A percentile compares a stretch with the other conserved stretches of the same genome.
phyloP scores from a whole-genome alignment of 2,113 vertebrate species.

The Hylia prasina region DNA sequence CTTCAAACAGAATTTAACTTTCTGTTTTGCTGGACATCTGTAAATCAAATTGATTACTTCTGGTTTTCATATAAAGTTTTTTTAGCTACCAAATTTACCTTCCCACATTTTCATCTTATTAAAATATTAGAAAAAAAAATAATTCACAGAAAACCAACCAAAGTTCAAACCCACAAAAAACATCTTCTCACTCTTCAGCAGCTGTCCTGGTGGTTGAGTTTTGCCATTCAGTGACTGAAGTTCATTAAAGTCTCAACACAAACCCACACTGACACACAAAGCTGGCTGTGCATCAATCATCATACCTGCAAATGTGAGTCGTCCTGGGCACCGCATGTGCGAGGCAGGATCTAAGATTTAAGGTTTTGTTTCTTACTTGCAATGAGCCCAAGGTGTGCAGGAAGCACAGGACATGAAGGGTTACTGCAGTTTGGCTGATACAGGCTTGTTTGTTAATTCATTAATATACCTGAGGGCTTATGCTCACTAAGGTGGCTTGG shows the following conservation, averaged over 20 bases:
- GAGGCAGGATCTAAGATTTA: background rate
- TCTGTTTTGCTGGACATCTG: background rate
- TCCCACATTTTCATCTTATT: background rate
- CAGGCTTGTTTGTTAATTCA: background rate
- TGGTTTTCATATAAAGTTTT: background rate
- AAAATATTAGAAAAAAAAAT: background rate
- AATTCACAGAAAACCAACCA: background rate
- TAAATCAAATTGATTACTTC: background rate
- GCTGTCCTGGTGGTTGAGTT: background rate
- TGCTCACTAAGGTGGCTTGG: background rate
- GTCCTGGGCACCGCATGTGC: accelerated
- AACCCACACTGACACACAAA: accelerated
- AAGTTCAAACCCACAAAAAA: background rate
- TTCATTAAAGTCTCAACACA: background rate
- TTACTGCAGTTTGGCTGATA: background rate
- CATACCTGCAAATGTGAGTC: background rate
- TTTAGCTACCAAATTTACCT: background rate
- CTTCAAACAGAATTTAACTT: background rate
- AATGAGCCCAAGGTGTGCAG: background rate
- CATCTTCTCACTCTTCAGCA: background rate
- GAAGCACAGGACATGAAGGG: background rate
- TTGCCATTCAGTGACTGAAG: background rate
- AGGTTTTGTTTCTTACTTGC: background rate
- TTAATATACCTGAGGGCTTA: background rate
- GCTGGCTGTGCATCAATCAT: background rate